Evolutionary conservation across 2,797 vertebrate species (phyloP), one percentile per base, ranked within the genome.

Genomic region (Oreochromis mossambicus): DNA sequence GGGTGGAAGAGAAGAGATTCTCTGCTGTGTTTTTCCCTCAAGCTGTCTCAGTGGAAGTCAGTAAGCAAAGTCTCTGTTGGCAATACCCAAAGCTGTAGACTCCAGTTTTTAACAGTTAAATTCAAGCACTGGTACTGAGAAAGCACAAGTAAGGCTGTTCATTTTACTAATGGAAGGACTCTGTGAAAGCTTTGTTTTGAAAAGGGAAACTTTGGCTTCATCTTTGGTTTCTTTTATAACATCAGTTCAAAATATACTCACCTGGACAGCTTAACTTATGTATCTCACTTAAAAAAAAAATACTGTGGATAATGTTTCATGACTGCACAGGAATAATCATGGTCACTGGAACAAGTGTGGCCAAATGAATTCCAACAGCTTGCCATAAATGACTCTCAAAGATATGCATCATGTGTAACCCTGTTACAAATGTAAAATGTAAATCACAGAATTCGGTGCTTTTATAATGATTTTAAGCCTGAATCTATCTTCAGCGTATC

Each of bases 21-120:
- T 86, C 81, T 89, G 82, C 83, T 86, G 79, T 56, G 81, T 84
- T 90, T 86, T 38, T 34, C 85, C 92, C 87, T 87, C 29, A 2
- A 92, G 93, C 87, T 36, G 90, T 92, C 91, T 94, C 92, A 21
- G 87, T 78, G 85, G 93, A 89, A 43, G 66, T 75, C 88, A 84
- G 79, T 86, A 86, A 94, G 91, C 82, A 94, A 95, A 95, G 89
- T 95, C 80, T 88, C 94, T 79, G 3, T 19, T 19, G 87, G 95
- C 91, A 79, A 77, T 77, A 90, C 94, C 91, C 82, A 54, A 54
- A 92, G 95, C 92, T 92, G 78, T 89, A 87, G 91, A 93, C 79
- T 82, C 52, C 73, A 79, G 80, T 88, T 89, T 92, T 92, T 79
- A 92, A 85, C 83, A 91, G 86, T 77, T 80, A 78, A 83, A 88